Evolutionary conservation across 2,888 invertebrate genomes (phyloP), one percentile per base, ranked within the genome.

Genomic region (Keiferia lycopersicella): DNA sequence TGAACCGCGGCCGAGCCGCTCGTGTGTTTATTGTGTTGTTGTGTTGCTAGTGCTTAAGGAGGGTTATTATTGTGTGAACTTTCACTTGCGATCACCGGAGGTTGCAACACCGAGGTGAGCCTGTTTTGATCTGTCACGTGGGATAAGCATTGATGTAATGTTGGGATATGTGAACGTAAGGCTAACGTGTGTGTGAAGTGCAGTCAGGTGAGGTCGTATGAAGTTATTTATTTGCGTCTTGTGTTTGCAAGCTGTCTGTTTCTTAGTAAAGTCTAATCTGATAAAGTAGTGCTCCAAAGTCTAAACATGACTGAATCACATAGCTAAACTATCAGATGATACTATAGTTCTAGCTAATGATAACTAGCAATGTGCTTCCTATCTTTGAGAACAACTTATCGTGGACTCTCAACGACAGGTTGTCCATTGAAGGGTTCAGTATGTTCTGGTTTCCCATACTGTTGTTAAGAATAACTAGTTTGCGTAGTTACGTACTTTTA

Each of bases 21-120:
- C 56, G 56, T 26, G 16, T 34, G 34, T 16, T n/a, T 34, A 4
- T 16, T 56, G 11, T 56, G 30, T 14, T 12, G 51, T 34, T 14
- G 34, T 53, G 7, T 6, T n/a, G 3, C 26, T 2, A 26, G 3
- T 6, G 26, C 26, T 2, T 26, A 26, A 26, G 26, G 26, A 26
- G 26, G 26, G 26, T 53, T 22, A 16, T 8, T 10, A 7, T 26
- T 56, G 11, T 56, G 56, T 16, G 34, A 34, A 56, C 56, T 56
- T 56, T 56, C 56, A 56, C 51, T 53, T 7, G 4, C 14, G 14
- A 14, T 12, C 51, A 22, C n/a, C 26, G 51, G 16, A 50, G 22
- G 41, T 62, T 62, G 53, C 63, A 30, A 45, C 57, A 63, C 14
- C 16, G 57, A 63, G 63, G 63, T 63, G 30, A 63, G 56, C 63